Conservation (phyloP, 1,140 invertebrate species). For the Tetragonula clypearis region DNA sequence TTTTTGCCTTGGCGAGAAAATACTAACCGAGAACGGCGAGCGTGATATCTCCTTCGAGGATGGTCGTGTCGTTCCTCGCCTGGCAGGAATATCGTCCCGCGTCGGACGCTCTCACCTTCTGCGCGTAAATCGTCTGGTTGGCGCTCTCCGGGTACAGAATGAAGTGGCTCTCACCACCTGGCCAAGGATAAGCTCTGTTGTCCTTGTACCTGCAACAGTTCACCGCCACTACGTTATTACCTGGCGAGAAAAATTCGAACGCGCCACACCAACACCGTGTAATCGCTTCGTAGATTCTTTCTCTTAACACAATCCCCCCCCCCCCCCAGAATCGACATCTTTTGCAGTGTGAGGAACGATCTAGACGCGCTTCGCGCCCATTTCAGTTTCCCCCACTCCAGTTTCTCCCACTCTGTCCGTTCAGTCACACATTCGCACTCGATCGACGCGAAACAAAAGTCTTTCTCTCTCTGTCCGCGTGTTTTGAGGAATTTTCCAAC, state of each 20-base stretch:
- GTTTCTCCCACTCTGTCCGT: too few relatives aligned
- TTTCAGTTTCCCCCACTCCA: neutral
- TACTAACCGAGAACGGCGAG: conserved; percentile 86
- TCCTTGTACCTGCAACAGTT: conserved; percentile 87
- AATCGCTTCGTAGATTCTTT: neutral
- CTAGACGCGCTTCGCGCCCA: too few relatives aligned
- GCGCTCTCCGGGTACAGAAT: conserved; percentile 89
- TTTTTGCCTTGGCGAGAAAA: neutral
- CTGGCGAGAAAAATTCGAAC: neutral
- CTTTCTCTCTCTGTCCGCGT: too few relatives aligned
- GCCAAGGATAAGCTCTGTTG: conserved; percentile 88
- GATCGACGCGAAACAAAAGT: too few relatives aligned
- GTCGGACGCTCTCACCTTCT: conserved; percentile 84
- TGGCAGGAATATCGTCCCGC: conserved; percentile 88
- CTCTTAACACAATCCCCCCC: too few relatives aligned
- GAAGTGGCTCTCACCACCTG: conserved; percentile 85
- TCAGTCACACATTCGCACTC: too few relatives aligned
- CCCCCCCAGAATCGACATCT: too few relatives aligned
- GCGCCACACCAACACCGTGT: too few relatives aligned
- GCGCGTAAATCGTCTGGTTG: conserved; percentile 90
- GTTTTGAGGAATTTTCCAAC: too few relatives aligned
- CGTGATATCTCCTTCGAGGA: conserved; percentile 84
- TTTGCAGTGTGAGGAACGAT: neutral
- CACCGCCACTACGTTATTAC: neutral
- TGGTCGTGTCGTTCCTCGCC: conserved; percentile 86